These are phyloP conservation scores for Microhierax caerulescens DNA, from an alignment of 2,797 vertebrate genomes.

Conservation along the genomic window DNA sequence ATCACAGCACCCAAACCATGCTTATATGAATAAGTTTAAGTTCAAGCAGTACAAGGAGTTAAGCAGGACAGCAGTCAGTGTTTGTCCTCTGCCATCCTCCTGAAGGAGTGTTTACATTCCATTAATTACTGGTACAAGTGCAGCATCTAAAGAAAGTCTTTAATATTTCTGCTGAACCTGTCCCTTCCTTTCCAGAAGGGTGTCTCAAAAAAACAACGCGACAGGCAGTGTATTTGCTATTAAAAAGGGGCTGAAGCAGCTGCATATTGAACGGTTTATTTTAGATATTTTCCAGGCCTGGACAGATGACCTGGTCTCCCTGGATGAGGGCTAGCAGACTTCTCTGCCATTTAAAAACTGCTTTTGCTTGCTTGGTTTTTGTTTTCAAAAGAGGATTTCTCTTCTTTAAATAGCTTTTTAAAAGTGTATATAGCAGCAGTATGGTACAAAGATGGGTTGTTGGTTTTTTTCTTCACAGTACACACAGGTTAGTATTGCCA, in stretches of 20 bases:
- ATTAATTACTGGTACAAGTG: not conserved
- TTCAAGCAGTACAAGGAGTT: not conserved
- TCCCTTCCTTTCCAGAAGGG: not conserved
- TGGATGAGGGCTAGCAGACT: not conserved
- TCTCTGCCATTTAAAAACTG: slow-evolving; percentile 24
- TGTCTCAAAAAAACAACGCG: not conserved
- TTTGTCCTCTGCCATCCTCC: not conserved
- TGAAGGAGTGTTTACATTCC: not conserved
- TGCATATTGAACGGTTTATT: slow-evolving; percentile 45
- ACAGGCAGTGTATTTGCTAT: not conserved
- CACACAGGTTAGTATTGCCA: slow-evolving; percentile 50
- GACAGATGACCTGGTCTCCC: slow-evolving; percentile 7
- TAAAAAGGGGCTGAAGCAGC: slow-evolving; percentile 7
- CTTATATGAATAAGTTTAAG: not conserved
- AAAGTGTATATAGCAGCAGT: slow-evolving; percentile 47
- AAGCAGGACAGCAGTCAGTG: not conserved
- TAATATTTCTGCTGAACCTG: not conserved
- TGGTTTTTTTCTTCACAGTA: slow-evolving; percentile 28
- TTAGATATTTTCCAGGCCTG: slow-evolving; percentile 21
- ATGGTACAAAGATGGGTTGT: slow-evolving; percentile 7
- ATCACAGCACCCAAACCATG: not conserved
- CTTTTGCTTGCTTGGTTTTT: not conserved
- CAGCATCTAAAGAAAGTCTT: not conserved
- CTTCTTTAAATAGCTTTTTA: slow-evolving; percentile 36
- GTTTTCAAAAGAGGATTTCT: not conserved